Percentiles rank a stretch among this genome's conserved stretches.
phyloP scores from a whole-genome alignment of 2,888 invertebrate genomes.

The Homarus gammarus region DNA sequence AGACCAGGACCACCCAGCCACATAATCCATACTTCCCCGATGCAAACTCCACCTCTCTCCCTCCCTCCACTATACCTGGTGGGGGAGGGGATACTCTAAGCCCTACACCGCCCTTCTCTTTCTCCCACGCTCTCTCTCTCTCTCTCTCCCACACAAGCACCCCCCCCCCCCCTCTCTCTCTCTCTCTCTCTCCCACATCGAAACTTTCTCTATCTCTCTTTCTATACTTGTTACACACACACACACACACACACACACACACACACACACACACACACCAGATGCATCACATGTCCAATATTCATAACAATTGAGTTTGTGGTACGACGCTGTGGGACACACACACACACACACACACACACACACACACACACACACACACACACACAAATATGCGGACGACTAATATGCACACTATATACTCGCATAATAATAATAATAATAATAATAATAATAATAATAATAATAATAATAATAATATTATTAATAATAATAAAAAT shows the following conservation, averaged over 20 bases:
- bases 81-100: neutral
- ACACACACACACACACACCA: slow-evolving; percentile 14
- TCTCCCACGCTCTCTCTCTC: too few species aligned
- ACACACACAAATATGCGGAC: neutral
- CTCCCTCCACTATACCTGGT: neutral
- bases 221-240: too few species aligned
- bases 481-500: too few species aligned
- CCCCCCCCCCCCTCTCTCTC: too few species aligned
- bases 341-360: too few species aligned
- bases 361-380: neutral
- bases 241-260: slow-evolving; percentile 44
- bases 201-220: too few species aligned
- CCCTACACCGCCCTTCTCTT: too few species aligned
- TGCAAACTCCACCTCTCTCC: neutral
- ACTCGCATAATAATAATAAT: too few species aligned
- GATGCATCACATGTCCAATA: neutral
- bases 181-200: too few species aligned
- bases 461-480: too few species aligned
- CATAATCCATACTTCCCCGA: neutral
- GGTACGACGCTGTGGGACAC: neutral
- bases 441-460: too few species aligned
- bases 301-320: neutral
- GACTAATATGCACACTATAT: neutral
- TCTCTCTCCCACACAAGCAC: too few species aligned
- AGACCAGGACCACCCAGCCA: neutral